Conservation (phyloP, 1,140 invertebrate genomes). For the Sarcophaga bullata region DNA sequence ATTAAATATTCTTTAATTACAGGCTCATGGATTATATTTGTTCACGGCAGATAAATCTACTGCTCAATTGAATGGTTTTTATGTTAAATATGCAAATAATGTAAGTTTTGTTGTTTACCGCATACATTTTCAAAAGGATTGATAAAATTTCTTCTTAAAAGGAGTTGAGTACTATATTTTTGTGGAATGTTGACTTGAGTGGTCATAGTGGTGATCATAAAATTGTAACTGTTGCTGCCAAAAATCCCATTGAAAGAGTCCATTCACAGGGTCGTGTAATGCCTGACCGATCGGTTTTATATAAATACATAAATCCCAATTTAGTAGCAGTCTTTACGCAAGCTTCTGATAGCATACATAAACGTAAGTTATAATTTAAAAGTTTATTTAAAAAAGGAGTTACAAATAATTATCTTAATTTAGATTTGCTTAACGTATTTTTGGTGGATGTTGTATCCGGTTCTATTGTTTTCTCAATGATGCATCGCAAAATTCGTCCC, state of each 20-base stretch:
- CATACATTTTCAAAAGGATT: neutral
- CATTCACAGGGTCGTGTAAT: slow-evolving; percentile 96
- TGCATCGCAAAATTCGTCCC: slow-evolving; percentile 81
- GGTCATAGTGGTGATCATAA: slow-evolving; percentile 71
- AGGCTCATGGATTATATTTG: slow-evolving; percentile 74
- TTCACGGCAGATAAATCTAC: slow-evolving; percentile 76
- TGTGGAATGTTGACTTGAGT: slow-evolving; percentile 80
- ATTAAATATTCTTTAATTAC: slow-evolving; percentile 11
- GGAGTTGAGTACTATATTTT: slow-evolving; percentile 65
- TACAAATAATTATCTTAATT: slow-evolving; percentile 5
- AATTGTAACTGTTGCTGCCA: slow-evolving; percentile 76
- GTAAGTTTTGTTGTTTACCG: slow-evolving; percentile 49
- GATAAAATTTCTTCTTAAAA: slow-evolving; percentile 47
- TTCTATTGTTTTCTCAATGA: slow-evolving; percentile 76
- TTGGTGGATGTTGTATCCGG: slow-evolving; percentile 93
- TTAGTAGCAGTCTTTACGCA: slow-evolving; percentile 87
- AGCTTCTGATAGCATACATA: slow-evolving; percentile 78
- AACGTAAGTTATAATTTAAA: slow-evolving; percentile 70
- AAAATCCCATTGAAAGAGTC: slow-evolving; percentile 84
- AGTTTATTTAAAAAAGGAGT: neutral
- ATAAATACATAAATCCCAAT: slow-evolving; percentile 99
- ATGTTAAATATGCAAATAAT: slow-evolving; percentile 67
- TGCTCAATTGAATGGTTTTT: slow-evolving; percentile 77
- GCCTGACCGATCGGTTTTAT: slow-evolving; percentile 94
- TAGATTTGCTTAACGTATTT: slow-evolving; percentile 75